These are phyloP conservation scores for Laothoe populi DNA, from an alignment of 2,888 invertebrate genomes.

Conservation along the genomic window DNA sequence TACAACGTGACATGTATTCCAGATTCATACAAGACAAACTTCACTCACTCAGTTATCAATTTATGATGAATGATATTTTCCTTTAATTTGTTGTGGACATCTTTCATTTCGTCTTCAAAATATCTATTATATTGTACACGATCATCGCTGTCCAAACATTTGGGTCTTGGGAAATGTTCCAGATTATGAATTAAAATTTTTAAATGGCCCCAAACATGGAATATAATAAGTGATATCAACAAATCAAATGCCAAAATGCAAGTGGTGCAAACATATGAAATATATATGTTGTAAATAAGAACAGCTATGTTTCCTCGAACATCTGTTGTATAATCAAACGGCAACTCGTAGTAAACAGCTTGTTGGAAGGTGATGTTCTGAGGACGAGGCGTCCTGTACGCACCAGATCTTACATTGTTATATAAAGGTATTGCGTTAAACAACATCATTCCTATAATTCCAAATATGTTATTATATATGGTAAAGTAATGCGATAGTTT, in stretches of 20 bases:
- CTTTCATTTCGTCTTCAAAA: conserved; percentile 32
- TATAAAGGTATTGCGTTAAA: conserved; percentile 32
- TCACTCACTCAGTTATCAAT: conserved; percentile 37
- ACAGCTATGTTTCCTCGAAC: conserved; percentile 31
- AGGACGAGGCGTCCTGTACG: no score
- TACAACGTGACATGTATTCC: no score
- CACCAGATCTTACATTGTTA: no score
- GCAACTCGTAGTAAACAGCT: no score
- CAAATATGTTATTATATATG: conserved; percentile 16
- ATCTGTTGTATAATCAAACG: conserved; percentile 35
- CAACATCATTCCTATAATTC: conserved; percentile 19
- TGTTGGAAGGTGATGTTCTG: no score
- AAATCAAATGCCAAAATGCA: conserved; percentile 38
- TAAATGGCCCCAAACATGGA: conserved; percentile 42
- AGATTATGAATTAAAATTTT: conserved; percentile 37
- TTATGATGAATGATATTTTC: conserved; percentile 38
- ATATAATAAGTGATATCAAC: conserved; percentile 38
- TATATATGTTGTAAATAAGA: conserved; percentile 34
- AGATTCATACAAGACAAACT: neutral
- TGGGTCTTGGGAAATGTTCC: no score
- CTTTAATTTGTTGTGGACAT: conserved; percentile 29
- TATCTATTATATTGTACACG: conserved; percentile 21
- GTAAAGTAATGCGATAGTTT: conserved; percentile 29
- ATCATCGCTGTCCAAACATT: neutral
- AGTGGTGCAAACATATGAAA: conserved; percentile 27